Percentiles rank a stretch among this genome's conserved stretches.
These are phyloP conservation scores for Stigmatopora nigra DNA, from an alignment of 2,113 vertebrate species.

Conservation along the genomic window DNA sequence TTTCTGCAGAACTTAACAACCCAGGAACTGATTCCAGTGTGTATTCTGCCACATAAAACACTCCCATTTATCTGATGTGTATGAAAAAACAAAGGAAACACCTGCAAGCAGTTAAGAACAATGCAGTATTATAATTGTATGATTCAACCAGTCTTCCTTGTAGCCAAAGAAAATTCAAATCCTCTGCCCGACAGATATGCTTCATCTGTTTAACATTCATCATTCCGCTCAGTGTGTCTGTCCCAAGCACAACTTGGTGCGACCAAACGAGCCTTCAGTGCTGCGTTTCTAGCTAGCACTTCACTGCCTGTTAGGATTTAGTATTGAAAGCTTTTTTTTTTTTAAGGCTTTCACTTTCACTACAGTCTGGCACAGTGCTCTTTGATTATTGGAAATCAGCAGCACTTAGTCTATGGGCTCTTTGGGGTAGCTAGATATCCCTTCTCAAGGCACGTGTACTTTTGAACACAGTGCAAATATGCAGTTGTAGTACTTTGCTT, in stretches of 20 bases:
- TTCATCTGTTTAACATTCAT: conserved; percentile 11
- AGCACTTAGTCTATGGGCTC: conserved; percentile 33
- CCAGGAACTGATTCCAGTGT: background rate
- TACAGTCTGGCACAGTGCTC: conserved; percentile 21
- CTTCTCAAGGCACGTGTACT: background rate
- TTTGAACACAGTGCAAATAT: background rate
- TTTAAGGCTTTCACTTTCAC: conserved; percentile 26
- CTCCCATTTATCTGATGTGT: background rate
- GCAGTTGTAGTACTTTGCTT: background rate
- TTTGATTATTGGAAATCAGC: conserved; percentile 50
- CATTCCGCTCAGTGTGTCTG: background rate
- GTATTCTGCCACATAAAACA: background rate
- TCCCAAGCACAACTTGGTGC: conserved; percentile 8
- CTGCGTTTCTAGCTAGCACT: conserved; percentile 37
- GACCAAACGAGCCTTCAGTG: conserved; percentile 14
- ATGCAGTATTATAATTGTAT: background rate
- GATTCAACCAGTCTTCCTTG: background rate
- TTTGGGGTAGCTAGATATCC: background rate
- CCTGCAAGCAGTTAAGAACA: background rate
- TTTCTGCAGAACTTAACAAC: background rate
- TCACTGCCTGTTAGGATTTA: conserved; percentile 38
- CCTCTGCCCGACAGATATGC: background rate
- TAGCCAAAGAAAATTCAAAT: background rate
- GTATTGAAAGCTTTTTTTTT: conserved; percentile 35
- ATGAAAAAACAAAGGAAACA: conserved; percentile 5